Percentiles rank a stretch among this genome's conserved stretches.
Conservation (phyloP, 2,113 vertebrate genomes). For the Ptilorrhoa leucosticta region DNA sequence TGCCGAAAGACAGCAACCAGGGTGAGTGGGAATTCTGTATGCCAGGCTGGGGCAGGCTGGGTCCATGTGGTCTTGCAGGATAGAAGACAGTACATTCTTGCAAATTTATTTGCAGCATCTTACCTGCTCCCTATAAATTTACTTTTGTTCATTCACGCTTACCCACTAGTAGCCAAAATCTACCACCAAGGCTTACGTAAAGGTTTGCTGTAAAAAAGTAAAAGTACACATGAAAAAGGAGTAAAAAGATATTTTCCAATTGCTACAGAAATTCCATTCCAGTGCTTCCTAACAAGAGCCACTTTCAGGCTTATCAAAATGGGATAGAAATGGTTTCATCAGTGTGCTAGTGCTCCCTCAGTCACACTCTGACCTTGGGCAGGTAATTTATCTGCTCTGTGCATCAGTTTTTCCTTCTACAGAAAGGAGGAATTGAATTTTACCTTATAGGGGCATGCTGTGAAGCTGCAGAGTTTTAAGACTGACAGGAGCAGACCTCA, state of each 20-base stretch:
- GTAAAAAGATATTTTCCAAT: not conserved
- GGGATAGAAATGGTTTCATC: not conserved
- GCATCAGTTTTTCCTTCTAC: slow-evolving; percentile 1
- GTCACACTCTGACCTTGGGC: not conserved
- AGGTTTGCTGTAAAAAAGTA: not conserved
- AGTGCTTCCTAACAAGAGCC: not conserved
- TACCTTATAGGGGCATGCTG: slow-evolving; percentile 12
- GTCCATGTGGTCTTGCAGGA: not conserved
- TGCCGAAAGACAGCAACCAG: not conserved
- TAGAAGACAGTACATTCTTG: not conserved
- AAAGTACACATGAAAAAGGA: not conserved
- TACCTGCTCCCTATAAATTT: not conserved
- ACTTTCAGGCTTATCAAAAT: not conserved
- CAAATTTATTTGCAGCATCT: not conserved
- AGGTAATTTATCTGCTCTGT: slow-evolving; percentile 24
- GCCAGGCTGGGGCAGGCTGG: not conserved
- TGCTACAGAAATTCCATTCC: not conserved
- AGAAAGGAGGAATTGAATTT: slow-evolving; percentile 26
- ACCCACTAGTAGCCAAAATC: not conserved
- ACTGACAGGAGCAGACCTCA: not conserved
- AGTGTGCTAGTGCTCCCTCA: not conserved
- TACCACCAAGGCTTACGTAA: not conserved
- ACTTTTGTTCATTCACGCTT: not conserved
- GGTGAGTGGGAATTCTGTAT: not conserved
- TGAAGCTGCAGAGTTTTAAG: not conserved